phyloP scores from a whole-genome alignment of 1,140 invertebrate genomes.

The Diprion similis region DNA sequence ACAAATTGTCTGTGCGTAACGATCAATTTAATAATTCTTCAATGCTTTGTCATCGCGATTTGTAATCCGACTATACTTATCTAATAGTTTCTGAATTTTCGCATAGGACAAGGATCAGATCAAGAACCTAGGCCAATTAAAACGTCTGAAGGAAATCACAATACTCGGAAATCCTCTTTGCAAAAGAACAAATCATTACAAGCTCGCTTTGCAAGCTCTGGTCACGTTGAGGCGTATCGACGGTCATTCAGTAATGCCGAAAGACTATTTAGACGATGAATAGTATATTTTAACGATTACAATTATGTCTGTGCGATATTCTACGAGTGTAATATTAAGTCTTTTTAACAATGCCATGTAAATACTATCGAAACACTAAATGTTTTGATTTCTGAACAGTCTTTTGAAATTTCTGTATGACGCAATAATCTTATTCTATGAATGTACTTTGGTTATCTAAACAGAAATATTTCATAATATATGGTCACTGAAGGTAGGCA shows the following conservation, averaged over 20 bases:
- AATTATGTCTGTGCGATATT: too few species aligned
- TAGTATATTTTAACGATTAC: too few species aligned
- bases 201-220: slow-evolving; percentile 19
- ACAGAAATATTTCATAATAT: too few species aligned
- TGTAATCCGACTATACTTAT: slow-evolving; percentile 1
- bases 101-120: slow-evolving; percentile 29
- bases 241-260: slow-evolving; percentile 8
- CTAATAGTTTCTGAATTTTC: not conserved
- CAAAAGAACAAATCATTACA: slow-evolving; percentile 27
- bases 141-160: slow-evolving; percentile 36
- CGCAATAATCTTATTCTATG: too few species aligned
- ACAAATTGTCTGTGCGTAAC: slow-evolving; percentile 31
- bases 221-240: slow-evolving; percentile 13
- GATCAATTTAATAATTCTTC: slow-evolving; percentile 6
- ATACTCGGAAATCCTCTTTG: slow-evolving; percentile 35
- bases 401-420: too few species aligned
- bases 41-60: not conserved
- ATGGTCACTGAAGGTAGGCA: too few species aligned
- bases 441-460: too few species aligned
- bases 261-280: slow-evolving; percentile 1
- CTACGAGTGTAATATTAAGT: too few species aligned
- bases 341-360: too few species aligned
- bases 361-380: too few species aligned
- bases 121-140: slow-evolving; percentile 26
- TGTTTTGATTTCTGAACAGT: too few species aligned